Evolutionary conservation across 2,888 invertebrate genomes (phyloP).

Genomic region (Mayetiola destructor): DNA sequence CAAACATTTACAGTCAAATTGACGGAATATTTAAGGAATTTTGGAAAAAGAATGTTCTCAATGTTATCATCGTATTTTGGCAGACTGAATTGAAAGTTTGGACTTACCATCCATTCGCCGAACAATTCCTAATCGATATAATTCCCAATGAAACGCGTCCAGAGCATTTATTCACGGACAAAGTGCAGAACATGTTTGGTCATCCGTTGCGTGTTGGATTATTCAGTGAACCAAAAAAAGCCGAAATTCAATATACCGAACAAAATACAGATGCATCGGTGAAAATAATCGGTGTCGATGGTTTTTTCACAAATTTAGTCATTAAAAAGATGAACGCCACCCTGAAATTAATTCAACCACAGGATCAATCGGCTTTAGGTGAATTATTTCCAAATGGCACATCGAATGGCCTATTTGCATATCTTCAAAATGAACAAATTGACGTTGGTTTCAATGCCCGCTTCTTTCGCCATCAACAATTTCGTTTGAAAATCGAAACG

Average conservation of each 20-base stretch:
- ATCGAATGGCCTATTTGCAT: constrained; percentile 25
- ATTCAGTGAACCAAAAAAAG: constrained; percentile 33
- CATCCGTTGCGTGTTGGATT: constrained; percentile 28
- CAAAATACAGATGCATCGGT: constrained; percentile 20
- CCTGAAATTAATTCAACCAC: constrained; percentile 26
- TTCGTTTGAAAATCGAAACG: constrained; percentile 38
- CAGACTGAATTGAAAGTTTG: constrained; percentile 34
- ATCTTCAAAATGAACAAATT: constrained; percentile 24
- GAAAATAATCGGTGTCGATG: constrained; percentile 22
- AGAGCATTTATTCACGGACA: constrained; percentile 26
- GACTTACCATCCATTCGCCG: constrained; percentile 39
- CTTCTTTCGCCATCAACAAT: constrained; percentile 37
- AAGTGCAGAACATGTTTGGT: constrained; percentile 28
- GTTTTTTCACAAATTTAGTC: constrained; percentile 32
- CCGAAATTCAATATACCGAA: constrained; percentile 27
- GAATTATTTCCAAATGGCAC: constrained; percentile 21
- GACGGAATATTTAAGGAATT: constrained; percentile 38
- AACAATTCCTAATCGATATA: constrained; percentile 31
- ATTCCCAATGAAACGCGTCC: constrained; percentile 17
- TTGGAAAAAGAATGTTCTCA: constrained; percentile 40
- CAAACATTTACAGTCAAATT: constrained; percentile 25
- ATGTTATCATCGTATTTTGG: constrained; percentile 35
- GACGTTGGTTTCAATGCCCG: constrained; percentile 42
- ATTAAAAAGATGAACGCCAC: constrained; percentile 38
- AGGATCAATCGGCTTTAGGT: constrained; percentile 15